These are phyloP conservation scores for Diploptera punctata DNA, from an alignment of 2,888 invertebrate genomes.

Conservation along the genomic window DNA sequence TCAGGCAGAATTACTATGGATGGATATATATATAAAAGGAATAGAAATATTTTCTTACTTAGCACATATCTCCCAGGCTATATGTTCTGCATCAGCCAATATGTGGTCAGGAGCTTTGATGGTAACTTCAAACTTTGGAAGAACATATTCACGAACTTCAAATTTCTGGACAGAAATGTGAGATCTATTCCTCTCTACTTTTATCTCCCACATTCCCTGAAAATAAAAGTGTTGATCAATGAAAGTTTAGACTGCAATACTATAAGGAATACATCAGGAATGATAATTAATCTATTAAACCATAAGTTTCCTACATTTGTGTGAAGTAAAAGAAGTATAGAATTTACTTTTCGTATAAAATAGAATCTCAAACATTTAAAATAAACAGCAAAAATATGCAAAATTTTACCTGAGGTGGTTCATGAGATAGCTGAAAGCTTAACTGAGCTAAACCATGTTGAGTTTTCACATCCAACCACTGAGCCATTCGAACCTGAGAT, in stretches of 20 bases:
- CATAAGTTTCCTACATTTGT: too few relatives aligned
- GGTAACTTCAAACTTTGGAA: conserved; percentile 66
- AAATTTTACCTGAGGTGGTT: conserved; percentile 44
- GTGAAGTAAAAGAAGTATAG: too few relatives aligned
- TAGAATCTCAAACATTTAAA: too few relatives aligned
- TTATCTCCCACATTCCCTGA: conserved; percentile 64
- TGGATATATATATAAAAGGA: too few relatives aligned
- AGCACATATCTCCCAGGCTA: conserved; percentile 62
- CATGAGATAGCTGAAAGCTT: conserved; percentile 55
- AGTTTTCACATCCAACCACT: conserved; percentile 67
- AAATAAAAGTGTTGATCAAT: too few relatives aligned
- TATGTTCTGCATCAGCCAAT: conserved; percentile 54
- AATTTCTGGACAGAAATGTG: conserved; percentile 53
- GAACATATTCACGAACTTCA: conserved; percentile 62
- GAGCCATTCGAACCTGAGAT: conserved; percentile 64
- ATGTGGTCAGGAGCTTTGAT: conserved; percentile 58
- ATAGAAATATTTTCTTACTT: conserved; percentile 57
- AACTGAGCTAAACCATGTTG: conserved; percentile 67
- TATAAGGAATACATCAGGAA: too few relatives aligned
- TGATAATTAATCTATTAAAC: too few relatives aligned
- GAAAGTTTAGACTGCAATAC: too few relatives aligned
- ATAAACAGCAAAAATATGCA: too few relatives aligned
- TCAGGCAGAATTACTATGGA: too few relatives aligned
- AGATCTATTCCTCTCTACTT: conserved; percentile 52
- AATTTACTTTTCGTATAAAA: too few relatives aligned